Conservation (phyloP, 2,888 invertebrate genomes). For the Julus scanicus region DNA sequence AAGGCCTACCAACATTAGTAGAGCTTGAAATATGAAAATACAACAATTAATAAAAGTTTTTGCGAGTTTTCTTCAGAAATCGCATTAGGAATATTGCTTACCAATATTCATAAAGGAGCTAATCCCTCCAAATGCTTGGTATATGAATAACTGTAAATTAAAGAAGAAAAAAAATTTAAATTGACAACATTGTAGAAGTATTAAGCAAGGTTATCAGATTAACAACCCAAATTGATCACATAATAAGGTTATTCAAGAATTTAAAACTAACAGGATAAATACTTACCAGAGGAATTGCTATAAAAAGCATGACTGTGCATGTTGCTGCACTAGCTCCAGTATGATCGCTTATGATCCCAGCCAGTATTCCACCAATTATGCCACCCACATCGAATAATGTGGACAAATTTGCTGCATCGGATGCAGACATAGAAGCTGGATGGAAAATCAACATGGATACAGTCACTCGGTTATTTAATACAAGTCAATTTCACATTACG, state of each 20-base stretch:
- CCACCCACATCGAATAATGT: constrained; percentile 78
- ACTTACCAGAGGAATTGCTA: constrained; percentile 84
- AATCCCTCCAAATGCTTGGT: constrained; percentile 77
- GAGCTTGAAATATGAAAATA: constrained; percentile 58
- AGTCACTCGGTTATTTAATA: not conserved
- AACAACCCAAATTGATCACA: too few species aligned
- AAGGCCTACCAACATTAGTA: constrained; percentile 80
- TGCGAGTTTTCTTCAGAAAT: not conserved
- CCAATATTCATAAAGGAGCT: constrained; percentile 72
- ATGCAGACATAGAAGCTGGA: constrained; percentile 57
- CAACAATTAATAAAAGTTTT: not conserved
- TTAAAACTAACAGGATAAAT: not conserved
- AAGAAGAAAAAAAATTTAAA: constrained; percentile 19
- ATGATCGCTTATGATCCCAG: constrained; percentile 86
- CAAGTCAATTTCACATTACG: not conserved
- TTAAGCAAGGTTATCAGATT: too few species aligned
- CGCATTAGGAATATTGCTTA: not conserved
- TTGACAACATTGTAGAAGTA: constrained; percentile 5
- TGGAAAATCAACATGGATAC: not conserved
- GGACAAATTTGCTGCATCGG: constrained; percentile 66
- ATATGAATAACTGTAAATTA: constrained; percentile 77
- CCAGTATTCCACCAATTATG: constrained; percentile 86
- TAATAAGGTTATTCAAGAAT: not conserved
- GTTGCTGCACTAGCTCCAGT: constrained; percentile 87
- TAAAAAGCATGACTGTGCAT: constrained; percentile 81